Evolutionary conservation across 2,113 vertebrate genomes (phyloP), one percentile per base, ranked within the genome.

Genomic region (Melanerpes formicivorus): DNA sequence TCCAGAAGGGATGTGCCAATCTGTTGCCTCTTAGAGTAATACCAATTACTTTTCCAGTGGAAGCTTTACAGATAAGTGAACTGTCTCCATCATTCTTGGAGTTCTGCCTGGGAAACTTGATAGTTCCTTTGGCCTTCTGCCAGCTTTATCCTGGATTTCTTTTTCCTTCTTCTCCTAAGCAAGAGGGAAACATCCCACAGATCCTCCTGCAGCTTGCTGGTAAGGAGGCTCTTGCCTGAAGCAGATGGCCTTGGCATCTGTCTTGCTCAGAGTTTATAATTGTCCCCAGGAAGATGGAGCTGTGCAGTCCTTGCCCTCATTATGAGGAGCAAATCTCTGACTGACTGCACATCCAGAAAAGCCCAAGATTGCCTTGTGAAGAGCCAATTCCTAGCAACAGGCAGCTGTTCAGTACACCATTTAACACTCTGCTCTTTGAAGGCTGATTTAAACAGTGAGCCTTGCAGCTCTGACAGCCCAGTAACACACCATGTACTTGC

Each of bases 231-330:
- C 54, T 83, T 5, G 75, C 75, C 77, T 64, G 54, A 85, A 91
- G 79, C 94, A 94, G 91, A 94, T 95, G 91, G 89, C 77, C 84
- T 83, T 71, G 75, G 79, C 91, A 92, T 95, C 91, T 94, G 91
- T 72, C 91, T 82, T 82, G 80, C 62, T 62, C 72, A 29, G 81
- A 80, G 67, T 80, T 89, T 67, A 29, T 91, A 89, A 74, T 5
- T 84, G 94, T 77, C 81, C 72, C 62, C 67, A 60, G 30, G 76
- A 89, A 91, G 87, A 92, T 32, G 34, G n/a, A 25, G 55, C 67
- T 94, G 79, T 72, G 89, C 84, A 85, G 54, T 62, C 84, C 85
- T 95, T 78, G 76, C 82, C 65, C 79, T 93, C 65, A 23, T 80
- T 95, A 60, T 0, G 1, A 86, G 72, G 69, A 93, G 74, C 72